phyloP scores from a whole-genome alignment of 1,140 invertebrate genomes.

The Drosophila burlai region DNA sequence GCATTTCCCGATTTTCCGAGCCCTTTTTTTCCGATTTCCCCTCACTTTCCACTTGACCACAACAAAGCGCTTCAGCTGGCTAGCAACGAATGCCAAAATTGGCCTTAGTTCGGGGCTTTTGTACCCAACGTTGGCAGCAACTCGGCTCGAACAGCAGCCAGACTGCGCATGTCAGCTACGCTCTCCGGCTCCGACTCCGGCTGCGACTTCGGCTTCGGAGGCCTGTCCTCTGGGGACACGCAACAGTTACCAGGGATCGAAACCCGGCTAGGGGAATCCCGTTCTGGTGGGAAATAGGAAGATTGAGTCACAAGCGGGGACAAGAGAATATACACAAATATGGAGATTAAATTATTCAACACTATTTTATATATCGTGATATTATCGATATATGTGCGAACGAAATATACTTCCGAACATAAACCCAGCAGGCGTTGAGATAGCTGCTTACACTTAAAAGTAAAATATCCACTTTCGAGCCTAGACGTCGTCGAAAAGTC shows the following conservation, averaged over 20 bases:
- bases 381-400: too few relatives aligned
- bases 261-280: conserved; percentile 9
- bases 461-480: conserved; percentile 19
- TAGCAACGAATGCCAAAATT: conserved; percentile 63
- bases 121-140: conserved; percentile 37
- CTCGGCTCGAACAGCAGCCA: neutral
- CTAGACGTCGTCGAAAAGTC: conserved; percentile 94
- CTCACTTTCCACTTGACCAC: conserved; percentile 16
- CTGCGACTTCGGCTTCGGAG: neutral
- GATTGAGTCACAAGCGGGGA: neutral
- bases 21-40: neutral
- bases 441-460: conserved; percentile 25
- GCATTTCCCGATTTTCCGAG: conserved; percentile 9
- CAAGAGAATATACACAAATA: neutral
- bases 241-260: conserved; percentile 11
- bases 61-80: conserved; percentile 44
- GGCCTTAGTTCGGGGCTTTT: conserved; percentile 37
- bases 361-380: too few relatives aligned
- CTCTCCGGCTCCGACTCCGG: conserved; percentile 2
- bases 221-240: neutral
- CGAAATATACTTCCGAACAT: neutral
- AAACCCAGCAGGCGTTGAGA: conserved; percentile 32
- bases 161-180: conserved; percentile 57
- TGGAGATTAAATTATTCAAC: too few relatives aligned
- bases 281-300: neutral